A percentile compares a stretch with the other conserved stretches of the same genome.
Conservation (phyloP, 2,113 vertebrate genomes). For the Nyctereutes procyonoides region DNA sequence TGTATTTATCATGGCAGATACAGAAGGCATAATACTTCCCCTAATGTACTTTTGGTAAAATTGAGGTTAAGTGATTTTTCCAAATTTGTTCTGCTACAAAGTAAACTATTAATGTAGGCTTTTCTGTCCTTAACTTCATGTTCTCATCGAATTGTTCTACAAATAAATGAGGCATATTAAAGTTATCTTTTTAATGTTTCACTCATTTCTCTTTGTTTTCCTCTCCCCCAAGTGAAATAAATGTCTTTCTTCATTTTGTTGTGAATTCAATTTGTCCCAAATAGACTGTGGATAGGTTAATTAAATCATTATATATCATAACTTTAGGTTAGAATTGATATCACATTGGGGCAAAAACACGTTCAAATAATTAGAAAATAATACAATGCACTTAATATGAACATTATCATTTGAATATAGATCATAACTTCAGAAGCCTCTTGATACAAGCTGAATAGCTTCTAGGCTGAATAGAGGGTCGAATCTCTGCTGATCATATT, state of each 20-base stretch:
- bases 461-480: background rate
- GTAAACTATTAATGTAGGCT: background rate
- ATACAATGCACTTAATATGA: background rate
- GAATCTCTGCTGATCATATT: background rate
- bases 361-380: conserved; percentile 49
- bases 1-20: background rate
- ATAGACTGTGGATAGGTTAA: background rate
- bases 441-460: background rate
- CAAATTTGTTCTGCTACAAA: conserved; percentile 14
- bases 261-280: conserved; percentile 3
- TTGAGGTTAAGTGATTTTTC: background rate
- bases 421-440: background rate
- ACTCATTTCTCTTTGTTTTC: background rate
- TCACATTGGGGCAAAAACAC: background rate
- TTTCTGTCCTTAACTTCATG: background rate
- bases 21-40: background rate
- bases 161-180: background rate
- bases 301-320: background rate
- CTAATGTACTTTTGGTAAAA: conserved; percentile 4
- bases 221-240: background rate
- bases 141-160: conserved; percentile 8
- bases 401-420: background rate
- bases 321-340: background rate
- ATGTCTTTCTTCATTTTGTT: conserved; percentile 49
- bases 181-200: background rate